Conservation (phyloP, 2,888 invertebrate species). For the Tenthredo distinguenda region DNA sequence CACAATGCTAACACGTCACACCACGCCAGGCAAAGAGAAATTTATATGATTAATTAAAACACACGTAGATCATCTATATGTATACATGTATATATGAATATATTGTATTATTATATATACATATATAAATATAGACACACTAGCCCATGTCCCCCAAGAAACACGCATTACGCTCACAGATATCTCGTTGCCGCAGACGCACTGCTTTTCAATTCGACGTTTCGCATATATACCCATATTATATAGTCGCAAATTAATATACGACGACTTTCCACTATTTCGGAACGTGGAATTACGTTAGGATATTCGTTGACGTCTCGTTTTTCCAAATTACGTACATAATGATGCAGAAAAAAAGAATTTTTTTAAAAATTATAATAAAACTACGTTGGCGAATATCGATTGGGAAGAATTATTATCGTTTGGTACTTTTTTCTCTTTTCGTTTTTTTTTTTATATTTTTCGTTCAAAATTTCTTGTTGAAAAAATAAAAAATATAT, state of each 20-base stretch:
- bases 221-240: neutral
- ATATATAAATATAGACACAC: slow-evolving; percentile 61
- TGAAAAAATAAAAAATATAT: neutral
- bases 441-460: neutral
- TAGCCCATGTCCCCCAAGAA: slow-evolving; percentile 81
- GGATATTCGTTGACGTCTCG: neutral
- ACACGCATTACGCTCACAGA: slow-evolving; percentile 72
- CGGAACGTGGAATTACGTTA: neutral
- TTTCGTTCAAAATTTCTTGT: neutral
- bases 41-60: slow-evolving; percentile 13
- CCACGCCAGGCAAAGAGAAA: neutral
- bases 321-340: neutral
- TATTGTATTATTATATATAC: neutral
- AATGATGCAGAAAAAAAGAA: neutral
- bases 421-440: neutral
- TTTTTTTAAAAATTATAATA: no score
- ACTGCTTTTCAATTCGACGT: slow-evolving; percentile 54
- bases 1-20: slow-evolving; percentile 60
- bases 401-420: neutral
- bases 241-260: neutral
- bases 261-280: neutral
- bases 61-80: slow-evolving; percentile 50
- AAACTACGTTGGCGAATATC: neutral
- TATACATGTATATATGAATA: neutral
- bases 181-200: slow-evolving; percentile 68